A percentile compares a stretch with the other conserved stretches of the same genome.
Evolutionary conservation across 2,888 invertebrate genomes (phyloP).

Genomic region (Euphydryas editha): DNA sequence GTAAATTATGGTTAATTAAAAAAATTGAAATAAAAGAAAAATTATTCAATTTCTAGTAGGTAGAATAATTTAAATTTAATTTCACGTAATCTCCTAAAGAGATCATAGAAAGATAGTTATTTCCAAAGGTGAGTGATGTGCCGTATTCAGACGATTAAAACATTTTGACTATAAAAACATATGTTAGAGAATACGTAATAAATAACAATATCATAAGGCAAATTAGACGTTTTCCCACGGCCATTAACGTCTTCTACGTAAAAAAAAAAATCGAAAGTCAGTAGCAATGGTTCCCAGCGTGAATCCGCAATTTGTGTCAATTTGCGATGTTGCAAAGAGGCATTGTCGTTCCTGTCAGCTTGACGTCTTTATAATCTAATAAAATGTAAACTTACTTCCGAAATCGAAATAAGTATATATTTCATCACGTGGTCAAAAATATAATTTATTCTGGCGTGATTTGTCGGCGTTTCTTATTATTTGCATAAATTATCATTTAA

Average conservation of each 20-base stretch:
- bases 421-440: not conserved
- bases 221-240: conserved; percentile 68
- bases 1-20: too few species aligned
- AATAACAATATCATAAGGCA: conserved; percentile 40
- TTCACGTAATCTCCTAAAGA: too few species aligned
- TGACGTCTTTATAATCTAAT: conserved; percentile 46
- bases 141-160: too few species aligned
- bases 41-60: too few species aligned
- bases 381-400: not conserved
- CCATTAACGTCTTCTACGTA: conserved; percentile 47
- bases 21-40: too few species aligned
- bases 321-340: conserved; percentile 47
- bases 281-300: conserved; percentile 44
- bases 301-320: conserved; percentile 38
- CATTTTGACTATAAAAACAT: not conserved
- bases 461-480: not conserved
- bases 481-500: too few species aligned
- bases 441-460: too few species aligned
- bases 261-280: conserved; percentile 58
- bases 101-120: too few species aligned
- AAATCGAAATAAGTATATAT: not conserved
- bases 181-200: conserved; percentile 16
- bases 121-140: too few species aligned
- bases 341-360: conserved; percentile 60
- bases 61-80: too few species aligned